Base-by-base conservation (phyloP, 1,140 invertebrate genomes). In the Metopolophium dirhodum region DNA sequence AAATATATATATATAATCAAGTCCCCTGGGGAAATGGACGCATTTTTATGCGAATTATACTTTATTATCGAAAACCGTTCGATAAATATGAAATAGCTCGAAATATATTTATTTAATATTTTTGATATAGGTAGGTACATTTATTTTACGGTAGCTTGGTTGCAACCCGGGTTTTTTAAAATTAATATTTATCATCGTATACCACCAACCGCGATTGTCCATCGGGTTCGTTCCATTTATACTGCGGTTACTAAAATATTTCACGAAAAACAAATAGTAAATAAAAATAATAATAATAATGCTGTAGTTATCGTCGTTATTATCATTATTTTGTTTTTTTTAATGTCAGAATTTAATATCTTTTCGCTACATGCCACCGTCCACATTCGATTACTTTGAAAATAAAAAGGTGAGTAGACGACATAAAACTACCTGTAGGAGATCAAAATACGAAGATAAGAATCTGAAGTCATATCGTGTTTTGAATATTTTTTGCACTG, bases 101-200 rank as follows among this genome's bases (percentile, higher is more conserved):
- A n/a, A 77, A 77, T n/a, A 18, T 35, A 14, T 77, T 77, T 77
- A 18, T 77, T 77, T 77, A n/a, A 68, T 68, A 30, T 61, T 6
- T 18, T n/a, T 6, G 30, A 2, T 18, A n/a, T 77, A 77, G 14
- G 30, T 7, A n/a, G n/a, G 8, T n/a, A 35, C n/a, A 23, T 77
- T 77, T 77, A 77, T 77, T n/a, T 77, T 77, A 77, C n/a, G 14
- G 61, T 77, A 77, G 30, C 4, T 77, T 77, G 6, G 11, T 77
- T 14, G 61, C 61, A 20, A 14, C 0, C 6, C 30, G 6, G 8
- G n/a, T 14, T 68, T 68, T 68, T 77, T 77, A n/a, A 30, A 68
- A 77, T 77, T 77, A 77, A 77, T 77, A n/a, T 77, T 77, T 77
- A 77, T 77, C 61, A 77, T 77, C n/a, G 61, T 61, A 61, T 30